Conservation (phyloP, 2,797 vertebrate species). For the Periophthalmus magnuspinnatus region DNA sequence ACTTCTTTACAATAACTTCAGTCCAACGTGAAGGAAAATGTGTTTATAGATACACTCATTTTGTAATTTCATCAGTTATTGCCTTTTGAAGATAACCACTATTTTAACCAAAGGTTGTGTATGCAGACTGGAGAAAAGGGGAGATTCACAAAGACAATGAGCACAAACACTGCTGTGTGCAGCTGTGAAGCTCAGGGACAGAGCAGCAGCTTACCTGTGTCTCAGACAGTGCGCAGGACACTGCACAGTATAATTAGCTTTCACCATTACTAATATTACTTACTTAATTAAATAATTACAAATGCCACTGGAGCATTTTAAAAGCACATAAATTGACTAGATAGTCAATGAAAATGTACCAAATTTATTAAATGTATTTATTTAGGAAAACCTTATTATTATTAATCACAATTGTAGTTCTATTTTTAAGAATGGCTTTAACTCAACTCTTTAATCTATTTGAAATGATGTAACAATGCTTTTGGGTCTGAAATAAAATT, state of each 20-base stretch:
- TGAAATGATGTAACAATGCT: slow-evolving; percentile 68
- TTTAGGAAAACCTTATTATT: too few relatives aligned
- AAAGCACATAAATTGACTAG: background rate
- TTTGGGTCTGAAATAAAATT: slow-evolving; percentile 69
- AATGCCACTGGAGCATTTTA: background rate
- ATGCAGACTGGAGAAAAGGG: background rate
- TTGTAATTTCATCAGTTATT: background rate
- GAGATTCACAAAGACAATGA: background rate
- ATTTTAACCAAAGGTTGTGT: background rate
- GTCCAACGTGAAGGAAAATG: background rate
- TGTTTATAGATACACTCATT: background rate
- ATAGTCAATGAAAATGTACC: background rate
- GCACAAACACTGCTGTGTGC: background rate
- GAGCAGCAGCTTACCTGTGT: background rate
- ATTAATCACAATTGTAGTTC: background rate
- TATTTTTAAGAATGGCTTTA: slow-evolving; percentile 43
- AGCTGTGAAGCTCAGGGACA: background rate
- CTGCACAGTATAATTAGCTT: background rate
- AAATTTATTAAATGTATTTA: too few relatives aligned
- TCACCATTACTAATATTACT: background rate
- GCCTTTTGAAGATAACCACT: background rate
- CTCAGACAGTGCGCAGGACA: background rate
- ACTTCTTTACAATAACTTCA: slow-evolving; percentile 14
- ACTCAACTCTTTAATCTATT: slow-evolving; percentile 54
- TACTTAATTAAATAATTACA: background rate